A percentile compares a stretch with the other conserved stretches of the same genome.
These are phyloP conservation scores for Cacoxenus indagator DNA, from an alignment of 2,888 invertebrate species.

Conservation along the genomic window DNA sequence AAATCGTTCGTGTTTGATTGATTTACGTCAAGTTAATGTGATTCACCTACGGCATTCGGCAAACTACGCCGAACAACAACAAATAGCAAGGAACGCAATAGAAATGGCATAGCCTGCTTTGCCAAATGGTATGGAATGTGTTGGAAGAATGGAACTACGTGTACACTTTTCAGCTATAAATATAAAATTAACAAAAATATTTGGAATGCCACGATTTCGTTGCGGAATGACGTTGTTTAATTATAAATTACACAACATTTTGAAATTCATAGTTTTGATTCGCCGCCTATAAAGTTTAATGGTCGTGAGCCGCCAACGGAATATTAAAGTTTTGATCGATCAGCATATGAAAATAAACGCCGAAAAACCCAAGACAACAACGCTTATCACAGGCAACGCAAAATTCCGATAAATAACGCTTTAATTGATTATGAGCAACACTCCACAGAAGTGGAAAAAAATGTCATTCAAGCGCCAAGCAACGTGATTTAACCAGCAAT, in stretches of 20 bases:
- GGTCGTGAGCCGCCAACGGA: neutral
- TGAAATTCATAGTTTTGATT: neutral
- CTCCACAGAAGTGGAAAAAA: neutral
- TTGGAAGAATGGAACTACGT: too few species aligned
- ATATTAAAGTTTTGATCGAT: neutral
- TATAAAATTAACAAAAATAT: too few species aligned
- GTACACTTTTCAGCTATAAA: too few species aligned
- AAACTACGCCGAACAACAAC: neutral
- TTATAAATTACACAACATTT: neutral
- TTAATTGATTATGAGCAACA: neutral
- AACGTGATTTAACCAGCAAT: neutral
- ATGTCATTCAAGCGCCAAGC: neutral
- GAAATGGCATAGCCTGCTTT: neutral
- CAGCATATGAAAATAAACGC: neutral
- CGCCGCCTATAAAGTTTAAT: neutral
- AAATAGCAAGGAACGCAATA: neutral
- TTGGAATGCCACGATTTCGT: too few species aligned
- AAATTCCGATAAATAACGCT: neutral
- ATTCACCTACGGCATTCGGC: slow-evolving; percentile 1
- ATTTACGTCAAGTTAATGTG: slow-evolving; percentile 31
- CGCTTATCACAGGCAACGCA: neutral
- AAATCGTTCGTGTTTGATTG: slow-evolving; percentile 34
- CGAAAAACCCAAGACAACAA: slow-evolving; percentile 26
- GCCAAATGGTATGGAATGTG: neutral
- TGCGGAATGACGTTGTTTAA: too few species aligned